Evolutionary conservation across 2,888 invertebrate species (phyloP), one percentile per base, ranked within the genome.

Genomic region (Saturnia pavonia): DNA sequence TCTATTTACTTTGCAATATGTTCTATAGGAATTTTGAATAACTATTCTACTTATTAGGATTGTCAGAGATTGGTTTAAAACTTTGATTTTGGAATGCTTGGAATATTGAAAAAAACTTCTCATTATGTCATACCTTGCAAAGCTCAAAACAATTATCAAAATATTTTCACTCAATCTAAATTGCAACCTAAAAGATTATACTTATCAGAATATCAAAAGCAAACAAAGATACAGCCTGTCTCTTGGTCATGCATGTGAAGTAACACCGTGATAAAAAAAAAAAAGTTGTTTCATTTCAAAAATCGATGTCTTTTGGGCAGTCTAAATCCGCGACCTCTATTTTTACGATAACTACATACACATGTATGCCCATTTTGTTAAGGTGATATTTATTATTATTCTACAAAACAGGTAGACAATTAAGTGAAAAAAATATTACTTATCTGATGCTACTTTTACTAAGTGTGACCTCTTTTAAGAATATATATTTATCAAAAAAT

Each of bases 391-490:
- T 2, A 57, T 25, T 25, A 57, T 57, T 12, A 25, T 57, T 57
- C 25, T 57, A 25, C 12, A 25, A 57, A 22, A 57, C 25, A 9
- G 12, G 57, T 57, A 12, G 25, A 57, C 1, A 57, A 25, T 57
- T 57, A 25, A 4, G 19, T 16, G 7, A 19, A 9, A 8, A 22
- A 54, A 22, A 22, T 1, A n/a, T 22, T 9, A 8, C 22, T 54
- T 48, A 11, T 54, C 51, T n/a, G 54, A 54, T 9, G 22, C 22
- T 54, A 54, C 22, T 54, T 22, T 1, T 40, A 34, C 9, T 14
- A 43, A 67, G 42, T 43, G 43, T 42, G 42, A 25, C 67, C 48
- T 68, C 11, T 68, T 45, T 68, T 48, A 19, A 27, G 48, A 43
- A 42, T 67, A 12, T 22, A 48, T 68, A 68, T 40, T 68, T 25